phyloP scores from a whole-genome alignment of 1,140 invertebrate genomes.

The Oncopeltus fasciatus region DNA sequence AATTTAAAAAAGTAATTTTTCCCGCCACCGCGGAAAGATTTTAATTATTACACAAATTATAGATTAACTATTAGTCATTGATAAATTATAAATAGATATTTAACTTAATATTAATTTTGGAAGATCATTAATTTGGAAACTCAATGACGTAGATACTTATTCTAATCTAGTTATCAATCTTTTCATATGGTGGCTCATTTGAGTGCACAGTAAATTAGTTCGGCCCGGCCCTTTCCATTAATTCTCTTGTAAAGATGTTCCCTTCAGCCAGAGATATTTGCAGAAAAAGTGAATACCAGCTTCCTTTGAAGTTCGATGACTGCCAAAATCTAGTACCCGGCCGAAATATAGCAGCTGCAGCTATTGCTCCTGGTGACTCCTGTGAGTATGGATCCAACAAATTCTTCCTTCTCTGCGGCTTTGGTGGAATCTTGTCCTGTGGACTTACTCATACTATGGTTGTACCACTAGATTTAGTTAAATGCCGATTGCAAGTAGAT shows the following conservation, averaged over 20 bases:
- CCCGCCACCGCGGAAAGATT: too few relatives aligned
- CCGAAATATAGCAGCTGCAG: conserved; percentile 41
- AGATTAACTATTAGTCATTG: too few relatives aligned
- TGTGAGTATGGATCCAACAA: conserved; percentile 54
- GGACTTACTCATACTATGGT: conserved; percentile 57
- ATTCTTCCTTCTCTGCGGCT: conserved; percentile 57
- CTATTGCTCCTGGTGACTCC: conserved; percentile 30
- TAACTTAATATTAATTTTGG: too few relatives aligned
- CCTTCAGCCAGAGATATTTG: conserved; percentile 53
- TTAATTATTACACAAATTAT: too few relatives aligned
- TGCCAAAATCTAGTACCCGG: conserved; percentile 38
- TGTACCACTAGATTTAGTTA: conserved; percentile 63
- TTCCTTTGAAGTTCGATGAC: conserved; percentile 38
- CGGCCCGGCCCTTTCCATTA: not conserved
- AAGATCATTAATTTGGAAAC: too few relatives aligned
- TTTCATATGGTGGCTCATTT: not conserved
- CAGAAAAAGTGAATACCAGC: conserved; percentile 53
- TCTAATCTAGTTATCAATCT: too few relatives aligned
- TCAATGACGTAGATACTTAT: too few relatives aligned
- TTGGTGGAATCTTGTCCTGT: conserved; percentile 65
- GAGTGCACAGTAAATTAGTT: not conserved
- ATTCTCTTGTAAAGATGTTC: conserved; percentile 40
- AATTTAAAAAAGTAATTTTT: too few relatives aligned
- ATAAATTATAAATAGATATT: too few relatives aligned
- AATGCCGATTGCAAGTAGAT: conserved; percentile 64